These are phyloP conservation scores for Oostethus manadensis DNA, from an alignment of 2,113 vertebrate species.

Conservation along the genomic window DNA sequence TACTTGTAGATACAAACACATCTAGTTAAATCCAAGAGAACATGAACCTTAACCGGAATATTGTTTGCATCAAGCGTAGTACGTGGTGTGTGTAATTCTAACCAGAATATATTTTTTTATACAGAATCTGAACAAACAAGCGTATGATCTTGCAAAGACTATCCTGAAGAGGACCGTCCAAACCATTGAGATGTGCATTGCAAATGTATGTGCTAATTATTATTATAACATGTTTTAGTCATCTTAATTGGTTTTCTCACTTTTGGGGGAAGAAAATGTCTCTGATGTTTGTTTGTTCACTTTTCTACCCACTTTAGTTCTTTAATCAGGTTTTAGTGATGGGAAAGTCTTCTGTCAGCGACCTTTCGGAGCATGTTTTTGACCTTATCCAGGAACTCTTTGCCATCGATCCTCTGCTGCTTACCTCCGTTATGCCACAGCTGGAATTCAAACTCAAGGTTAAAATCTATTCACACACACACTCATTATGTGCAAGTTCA, in stretches of 20 bases:
- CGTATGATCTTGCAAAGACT: constrained; percentile 94
- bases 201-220: constrained; percentile 79
- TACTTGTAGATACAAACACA: not conserved
- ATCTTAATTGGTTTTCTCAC: not conserved
- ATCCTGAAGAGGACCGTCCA: constrained; percentile 96
- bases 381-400: constrained; percentile 99
- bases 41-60: too few relatives aligned
- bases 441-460: constrained; percentile 99
- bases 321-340: constrained; percentile 99
- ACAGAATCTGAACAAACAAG: constrained; percentile 98
- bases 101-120: constrained; percentile 18
- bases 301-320: constrained; percentile 74
- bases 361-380: constrained; percentile 96
- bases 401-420: constrained; percentile 91
- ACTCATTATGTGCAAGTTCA: not conserved
- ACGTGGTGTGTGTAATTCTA: not conserved
- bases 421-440: constrained; percentile 97
- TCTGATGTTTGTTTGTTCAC: not conserved
- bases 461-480: not conserved
- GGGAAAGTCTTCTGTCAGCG: constrained; percentile 96
- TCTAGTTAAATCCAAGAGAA: too few relatives aligned
- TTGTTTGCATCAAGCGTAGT: too few relatives aligned
- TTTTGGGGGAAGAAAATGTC: not conserved
- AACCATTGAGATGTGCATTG: constrained; percentile 95
- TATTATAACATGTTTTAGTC: not conserved